Evolutionary conservation across 2,888 invertebrate species (phyloP).

Genomic region (Acanthosepion lycidas): DNA sequence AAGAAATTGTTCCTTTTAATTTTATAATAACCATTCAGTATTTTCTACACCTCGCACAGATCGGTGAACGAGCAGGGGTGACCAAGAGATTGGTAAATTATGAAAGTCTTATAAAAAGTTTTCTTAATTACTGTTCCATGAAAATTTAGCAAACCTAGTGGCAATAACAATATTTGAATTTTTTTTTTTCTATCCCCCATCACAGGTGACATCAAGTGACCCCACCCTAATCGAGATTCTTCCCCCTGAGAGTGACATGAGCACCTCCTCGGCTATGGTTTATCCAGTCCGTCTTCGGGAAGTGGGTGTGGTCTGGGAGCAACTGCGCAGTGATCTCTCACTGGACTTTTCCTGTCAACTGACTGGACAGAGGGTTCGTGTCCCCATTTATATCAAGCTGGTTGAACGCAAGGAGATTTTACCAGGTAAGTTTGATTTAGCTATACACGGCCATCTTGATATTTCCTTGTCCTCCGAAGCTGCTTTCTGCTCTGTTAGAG

Average conservation of each 20-base stretch:
- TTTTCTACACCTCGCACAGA: no score
- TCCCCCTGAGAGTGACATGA: constrained; percentile 62
- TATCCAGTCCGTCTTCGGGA: constrained; percentile 68
- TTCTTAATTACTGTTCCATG: no score
- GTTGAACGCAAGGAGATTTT: constrained; percentile 53
- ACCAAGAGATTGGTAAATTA: no score
- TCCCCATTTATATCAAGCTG: constrained; percentile 66
- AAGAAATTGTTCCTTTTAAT: no score
- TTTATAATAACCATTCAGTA: no score
- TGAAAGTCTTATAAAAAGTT: no score
- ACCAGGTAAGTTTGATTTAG: constrained; percentile 35
- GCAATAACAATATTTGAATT: neutral
- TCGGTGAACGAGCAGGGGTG: no score
- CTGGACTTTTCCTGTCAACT: constrained; percentile 63
- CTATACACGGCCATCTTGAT: neutral
- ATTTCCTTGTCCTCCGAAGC: no score
- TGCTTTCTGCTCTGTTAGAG: no score
- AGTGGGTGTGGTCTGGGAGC: constrained; percentile 65
- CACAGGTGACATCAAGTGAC: constrained; percentile 67
- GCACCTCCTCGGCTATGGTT: constrained; percentile 59
- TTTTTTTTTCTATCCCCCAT: constrained; percentile 44
- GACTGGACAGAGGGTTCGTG: constrained; percentile 67
- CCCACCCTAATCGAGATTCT: constrained; percentile 62
- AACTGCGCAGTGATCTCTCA: constrained; percentile 63
- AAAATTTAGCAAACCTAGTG: no score